Evolutionary conservation across 2,113 vertebrate species (phyloP).

Genomic region (Burhinus bistriatus): DNA sequence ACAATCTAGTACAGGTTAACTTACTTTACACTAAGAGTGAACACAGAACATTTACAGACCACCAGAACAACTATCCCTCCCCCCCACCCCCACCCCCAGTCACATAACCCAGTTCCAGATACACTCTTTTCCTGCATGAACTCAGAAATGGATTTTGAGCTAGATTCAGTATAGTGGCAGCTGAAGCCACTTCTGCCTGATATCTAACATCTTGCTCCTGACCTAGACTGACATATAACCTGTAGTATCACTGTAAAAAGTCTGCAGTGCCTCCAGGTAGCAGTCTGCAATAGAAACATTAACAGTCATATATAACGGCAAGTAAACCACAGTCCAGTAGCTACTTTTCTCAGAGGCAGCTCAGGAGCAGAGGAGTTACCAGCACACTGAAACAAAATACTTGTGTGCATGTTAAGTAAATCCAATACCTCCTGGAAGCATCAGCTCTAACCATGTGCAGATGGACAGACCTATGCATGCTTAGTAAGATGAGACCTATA

Average conservation of each 20-base stretch:
- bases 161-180: not conserved
- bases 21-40: not conserved
- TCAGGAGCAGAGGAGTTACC: not conserved
- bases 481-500: not conserved
- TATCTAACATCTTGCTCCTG: not conserved
- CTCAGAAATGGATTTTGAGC: not conserved
- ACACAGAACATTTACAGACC: not conserved
- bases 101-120: not conserved
- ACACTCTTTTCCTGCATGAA: not conserved
- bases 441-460: not conserved
- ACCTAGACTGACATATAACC: not conserved
- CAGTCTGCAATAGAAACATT: not conserved
- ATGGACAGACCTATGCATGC: not conserved
- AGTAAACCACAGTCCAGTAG: not conserved
- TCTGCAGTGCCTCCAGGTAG: not conserved
- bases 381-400: not conserved
- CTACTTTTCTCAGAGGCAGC: not conserved
- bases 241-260: not conserved
- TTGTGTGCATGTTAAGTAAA: not conserved
- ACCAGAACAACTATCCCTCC: not conserved
- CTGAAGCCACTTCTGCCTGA: not conserved
- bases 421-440: not conserved
- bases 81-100: too few relatives aligned
- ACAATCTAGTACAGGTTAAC: not conserved
- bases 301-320: not conserved